Evolutionary conservation across 2,888 invertebrate species (phyloP), one percentile per base, ranked within the genome.

Genomic region (Cryptus viduatorius): DNA sequence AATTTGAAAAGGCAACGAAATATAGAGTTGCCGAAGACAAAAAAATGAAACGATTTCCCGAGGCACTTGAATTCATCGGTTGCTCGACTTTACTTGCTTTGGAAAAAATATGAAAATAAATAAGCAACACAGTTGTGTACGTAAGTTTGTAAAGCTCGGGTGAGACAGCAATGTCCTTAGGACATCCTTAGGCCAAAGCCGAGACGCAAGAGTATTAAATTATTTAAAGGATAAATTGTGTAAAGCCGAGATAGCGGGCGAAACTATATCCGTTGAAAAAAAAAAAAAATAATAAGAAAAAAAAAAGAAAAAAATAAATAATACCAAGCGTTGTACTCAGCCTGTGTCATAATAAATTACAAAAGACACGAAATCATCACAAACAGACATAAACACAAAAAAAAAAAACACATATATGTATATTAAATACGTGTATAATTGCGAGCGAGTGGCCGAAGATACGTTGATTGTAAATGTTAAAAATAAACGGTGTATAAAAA

Each of bases 391-490:
- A 78, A 69, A 69, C 46, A 72, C 77, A 29, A 8, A 12, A 44
- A 73, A 81, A 4, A 79, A 78, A 82, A 16, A 79, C 42, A 56
- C 85, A 87, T 88, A 86, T 83, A 83, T 84, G 89, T 88, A 90
- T 89, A 89, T 89, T 88, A 85, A 88, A 89, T 91, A 90, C 89
- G 88, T 92, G 91, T 92, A 92, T 91, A 92, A 92, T 91, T 91
- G 91, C 91, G 87, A 87, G 71, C 79, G 72, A 80, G 81, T 81
- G 79, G 76, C 80, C 90, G 89, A 91, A 86, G 72, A 86, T 85
- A 92, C 92, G 92, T 93, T 92, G 92, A 92, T 92, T 93, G 92
- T 93, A 92, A 93, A 92, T 93, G 93, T 93, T 93, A 92, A 90
- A 93, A 93, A 92, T 93, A 93, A 93, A 93, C 90, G 90, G 92